Base-by-base conservation (phyloP, 2,888 invertebrate species). In the Eulithis testata region DNA sequence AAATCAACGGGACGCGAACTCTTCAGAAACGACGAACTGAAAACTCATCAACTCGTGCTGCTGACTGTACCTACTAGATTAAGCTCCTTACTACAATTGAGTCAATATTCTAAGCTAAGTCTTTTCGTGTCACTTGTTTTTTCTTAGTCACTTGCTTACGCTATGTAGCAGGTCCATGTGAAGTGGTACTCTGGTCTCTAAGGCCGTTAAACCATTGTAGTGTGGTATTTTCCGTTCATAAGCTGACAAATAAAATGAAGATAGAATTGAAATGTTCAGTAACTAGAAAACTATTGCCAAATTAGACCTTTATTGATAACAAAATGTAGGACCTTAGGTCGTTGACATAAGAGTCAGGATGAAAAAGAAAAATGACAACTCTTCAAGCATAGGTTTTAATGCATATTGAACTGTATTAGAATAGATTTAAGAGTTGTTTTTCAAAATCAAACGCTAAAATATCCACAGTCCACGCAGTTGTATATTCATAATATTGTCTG, bases 1-100 rank as follows among this genome's bases (percentile, higher is more conserved):
- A 21, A 21, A 21, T 21, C 21, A 21, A 1, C 21, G 21, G 2
- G 21, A 21, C 21, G 21, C 21, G 21, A 21, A 21, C 21, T 21
- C 21, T 21, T 21, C 21, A 21, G 21, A 21, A 21, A 21, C 21
- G 21, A 21, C 21, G 21, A 21, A 21, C 21, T 21, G 21, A 21
- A 21, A 21, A 21, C 21, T 21, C 49, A 49, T 49, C 49, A 21
- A 21, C 11, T 49, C 21, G 3, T 49, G 49, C 9, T 21, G 11
- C 49, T 21, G 21, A 49, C 8, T 44, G 54, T 56, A 50, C 27
- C 14, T 11, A 11, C 6, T 54, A 54, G 37, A 40, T 14, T 27
- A 61, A 66, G 36, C 66, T 66, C 66, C 66, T 66, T 66, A 65
- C 60, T 58, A 12, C 49, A 59, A 49, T 49, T 12, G 66, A 66